phyloP scores from a whole-genome alignment of 2,888 invertebrate genomes.

The Ctenicera cuprea region DNA sequence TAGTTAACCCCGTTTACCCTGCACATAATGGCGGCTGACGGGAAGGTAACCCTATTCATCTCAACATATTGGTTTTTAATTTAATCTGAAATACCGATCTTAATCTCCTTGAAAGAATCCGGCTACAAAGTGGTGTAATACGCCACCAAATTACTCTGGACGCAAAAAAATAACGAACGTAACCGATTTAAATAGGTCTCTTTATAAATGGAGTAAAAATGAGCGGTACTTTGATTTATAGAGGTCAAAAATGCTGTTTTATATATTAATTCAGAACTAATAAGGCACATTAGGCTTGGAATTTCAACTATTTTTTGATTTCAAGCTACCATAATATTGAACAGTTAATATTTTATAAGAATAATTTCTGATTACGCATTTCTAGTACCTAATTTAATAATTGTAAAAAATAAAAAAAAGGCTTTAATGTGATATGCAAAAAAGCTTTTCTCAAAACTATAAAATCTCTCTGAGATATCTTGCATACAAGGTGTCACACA shows the following conservation, averaged over 20 bases:
- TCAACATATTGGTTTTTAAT: conserved; percentile 60
- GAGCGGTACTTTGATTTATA: not conserved
- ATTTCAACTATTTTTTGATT: conserved; percentile 7
- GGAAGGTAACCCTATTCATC: conserved; percentile 55
- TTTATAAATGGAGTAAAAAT: not conserved
- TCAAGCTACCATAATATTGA: not conserved
- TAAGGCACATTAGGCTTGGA: conserved; percentile 23
- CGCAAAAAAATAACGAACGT: conserved; percentile 44
- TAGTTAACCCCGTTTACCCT: conserved; percentile 54
- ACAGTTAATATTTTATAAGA: not conserved
- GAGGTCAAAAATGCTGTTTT: not conserved
- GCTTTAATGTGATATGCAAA: too few species aligned
- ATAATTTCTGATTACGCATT: too few species aligned
- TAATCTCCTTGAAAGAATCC: conserved; percentile 54
- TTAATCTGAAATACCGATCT: conserved; percentile 59
- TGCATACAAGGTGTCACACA: too few species aligned
- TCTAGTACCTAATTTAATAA: too few species aligned
- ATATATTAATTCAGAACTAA: conserved; percentile 26
- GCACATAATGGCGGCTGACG: conserved; percentile 52
- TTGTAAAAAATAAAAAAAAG: too few species aligned
- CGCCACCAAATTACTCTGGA: conserved; percentile 51
- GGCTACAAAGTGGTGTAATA: conserved; percentile 53
- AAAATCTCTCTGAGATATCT: too few species aligned
- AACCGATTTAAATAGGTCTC: conserved; percentile 1
- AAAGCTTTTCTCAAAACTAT: too few species aligned